Evolutionary conservation across 2,888 invertebrate genomes (phyloP).

Genomic region (Drosophila paranaensis): DNA sequence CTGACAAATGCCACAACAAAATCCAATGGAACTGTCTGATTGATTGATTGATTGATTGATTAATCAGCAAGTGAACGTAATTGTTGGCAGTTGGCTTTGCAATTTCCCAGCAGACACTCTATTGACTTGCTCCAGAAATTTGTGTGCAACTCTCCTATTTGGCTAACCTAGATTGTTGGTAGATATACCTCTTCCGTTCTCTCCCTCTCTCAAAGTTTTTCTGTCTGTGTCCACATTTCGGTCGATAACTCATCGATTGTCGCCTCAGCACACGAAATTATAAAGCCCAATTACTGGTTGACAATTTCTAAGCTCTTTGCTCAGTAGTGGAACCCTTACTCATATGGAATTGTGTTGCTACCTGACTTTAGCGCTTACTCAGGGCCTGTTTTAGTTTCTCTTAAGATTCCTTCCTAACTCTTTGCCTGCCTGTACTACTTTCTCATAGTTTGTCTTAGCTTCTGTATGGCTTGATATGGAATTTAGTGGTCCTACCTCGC

Average conservation of each 20-base stretch:
- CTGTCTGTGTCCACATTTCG: not conserved
- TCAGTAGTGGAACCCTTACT: no score
- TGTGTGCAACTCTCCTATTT: not conserved
- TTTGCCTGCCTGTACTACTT: no score
- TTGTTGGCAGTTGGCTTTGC: not conserved
- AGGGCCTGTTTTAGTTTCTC: no score
- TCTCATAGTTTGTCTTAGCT: no score
- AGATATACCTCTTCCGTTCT: not conserved
- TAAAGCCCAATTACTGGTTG: not conserved
- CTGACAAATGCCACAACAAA: not conserved
- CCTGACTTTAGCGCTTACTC: no score
- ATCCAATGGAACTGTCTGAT: not conserved
- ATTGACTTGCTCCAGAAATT: not conserved
- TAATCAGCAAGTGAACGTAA: not conserved
- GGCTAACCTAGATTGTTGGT: not conserved
- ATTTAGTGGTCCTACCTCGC: not conserved
- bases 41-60: slow-evolving; percentile 10
- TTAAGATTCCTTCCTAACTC: no score
- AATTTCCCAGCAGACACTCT: no score
- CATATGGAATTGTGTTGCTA: no score
- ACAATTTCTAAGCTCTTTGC: not conserved
- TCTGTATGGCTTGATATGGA: no score
- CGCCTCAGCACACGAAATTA: not conserved
- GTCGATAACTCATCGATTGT: slow-evolving; percentile 55
- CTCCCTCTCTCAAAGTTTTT: not conserved